These are phyloP conservation scores for Hemibates koningsi DNA, from an alignment of 2,113 vertebrate genomes.

Conservation along the genomic window DNA sequence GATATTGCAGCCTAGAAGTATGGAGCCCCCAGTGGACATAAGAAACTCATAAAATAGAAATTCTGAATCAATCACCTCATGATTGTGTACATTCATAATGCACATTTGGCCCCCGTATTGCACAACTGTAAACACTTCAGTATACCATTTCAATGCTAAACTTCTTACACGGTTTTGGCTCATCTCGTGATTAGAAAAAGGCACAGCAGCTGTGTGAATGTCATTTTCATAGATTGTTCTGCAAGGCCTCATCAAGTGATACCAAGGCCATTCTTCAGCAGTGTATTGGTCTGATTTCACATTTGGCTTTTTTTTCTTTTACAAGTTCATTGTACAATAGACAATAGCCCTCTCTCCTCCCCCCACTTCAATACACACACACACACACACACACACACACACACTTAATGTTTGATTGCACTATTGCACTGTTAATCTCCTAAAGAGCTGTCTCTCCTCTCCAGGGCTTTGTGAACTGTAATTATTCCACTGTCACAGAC, in stretches of 20 bases:
- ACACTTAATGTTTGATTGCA: conserved; percentile 8
- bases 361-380: neutral
- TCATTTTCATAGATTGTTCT: conserved; percentile 18
- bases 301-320: conserved; percentile 25
- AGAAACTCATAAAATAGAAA: neutral
- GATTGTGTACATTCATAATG: conserved; percentile 51
- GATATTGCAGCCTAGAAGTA: neutral
- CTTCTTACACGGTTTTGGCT: conserved; percentile 54
- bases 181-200: conserved; percentile 33
- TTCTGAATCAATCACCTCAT: neutral
- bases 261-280: conserved; percentile 25
- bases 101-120: conserved; percentile 73
- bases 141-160: conserved; percentile 50
- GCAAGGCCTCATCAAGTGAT: neutral
- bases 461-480: neutral
- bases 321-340: neutral
- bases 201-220: conserved; percentile 23
- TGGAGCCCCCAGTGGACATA: neutral
- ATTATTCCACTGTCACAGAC: conserved; percentile 93
- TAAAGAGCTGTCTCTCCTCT: neutral
- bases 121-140: conserved; percentile 78
- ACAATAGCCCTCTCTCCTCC: neutral
- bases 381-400: neutral
- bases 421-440: conserved; percentile 62
- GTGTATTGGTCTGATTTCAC: conserved; percentile 52